Percentiles rank a stretch among this genome's conserved stretches.
Evolutionary conservation across 2,113 vertebrate species (phyloP).

Genomic region (Papio anubis): DNA sequence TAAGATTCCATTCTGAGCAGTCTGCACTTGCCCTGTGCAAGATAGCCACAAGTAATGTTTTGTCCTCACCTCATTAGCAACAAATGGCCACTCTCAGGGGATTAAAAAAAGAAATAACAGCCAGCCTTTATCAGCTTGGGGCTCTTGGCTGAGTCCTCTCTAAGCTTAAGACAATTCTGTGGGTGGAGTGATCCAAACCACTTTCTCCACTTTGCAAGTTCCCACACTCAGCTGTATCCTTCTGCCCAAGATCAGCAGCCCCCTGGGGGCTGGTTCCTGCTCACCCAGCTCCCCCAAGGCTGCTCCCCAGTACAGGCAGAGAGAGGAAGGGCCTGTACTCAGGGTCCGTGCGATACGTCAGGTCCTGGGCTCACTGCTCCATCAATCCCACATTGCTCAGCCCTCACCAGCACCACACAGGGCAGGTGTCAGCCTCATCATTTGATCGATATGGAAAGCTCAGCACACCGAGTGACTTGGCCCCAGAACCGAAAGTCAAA

Average conservation of each 20-base stretch:
- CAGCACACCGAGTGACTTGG: background rate
- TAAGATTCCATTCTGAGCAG: constrained; percentile 33
- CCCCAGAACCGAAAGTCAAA: background rate
- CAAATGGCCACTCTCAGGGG: background rate
- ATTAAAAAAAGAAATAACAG: background rate
- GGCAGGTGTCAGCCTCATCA: rapidly evolving
- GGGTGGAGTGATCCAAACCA: background rate
- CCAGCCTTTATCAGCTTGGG: background rate
- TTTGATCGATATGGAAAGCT: background rate
- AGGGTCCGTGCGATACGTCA: rapidly evolving
- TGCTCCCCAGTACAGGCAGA: background rate
- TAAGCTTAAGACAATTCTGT: background rate
- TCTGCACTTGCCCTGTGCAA: background rate
- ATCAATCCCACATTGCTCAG: rapidly evolving
- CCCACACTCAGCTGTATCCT: background rate
- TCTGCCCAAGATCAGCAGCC: background rate
- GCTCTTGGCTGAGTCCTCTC: constrained; percentile 11
- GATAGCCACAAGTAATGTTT: constrained; percentile 32
- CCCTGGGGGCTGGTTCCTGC: background rate
- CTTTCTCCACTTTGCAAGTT: background rate
- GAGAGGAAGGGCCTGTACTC: background rate
- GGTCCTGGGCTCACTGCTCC: background rate
- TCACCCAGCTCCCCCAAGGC: background rate
- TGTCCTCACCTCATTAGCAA: constrained; percentile 18
- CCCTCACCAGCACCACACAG: background rate